Evolutionary conservation across 2,113 vertebrate genomes (phyloP).

Genomic region (Elachura formosa): DNA sequence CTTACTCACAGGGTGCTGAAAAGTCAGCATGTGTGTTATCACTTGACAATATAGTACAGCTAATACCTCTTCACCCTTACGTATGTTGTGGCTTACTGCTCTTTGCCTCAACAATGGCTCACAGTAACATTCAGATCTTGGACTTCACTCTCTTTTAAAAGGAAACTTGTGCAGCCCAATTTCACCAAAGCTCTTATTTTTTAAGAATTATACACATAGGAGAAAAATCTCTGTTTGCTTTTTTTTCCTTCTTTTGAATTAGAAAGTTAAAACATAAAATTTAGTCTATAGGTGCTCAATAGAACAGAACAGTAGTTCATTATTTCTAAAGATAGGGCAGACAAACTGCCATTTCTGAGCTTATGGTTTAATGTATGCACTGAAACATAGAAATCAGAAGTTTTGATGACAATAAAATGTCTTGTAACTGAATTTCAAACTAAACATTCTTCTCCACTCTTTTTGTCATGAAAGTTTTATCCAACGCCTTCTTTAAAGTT

Average conservation of each 20-base stretch:
- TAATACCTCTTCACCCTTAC: neutral
- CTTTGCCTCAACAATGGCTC: neutral
- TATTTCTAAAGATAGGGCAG: neutral
- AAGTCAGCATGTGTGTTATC: conserved; percentile 46
- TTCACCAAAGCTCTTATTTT: neutral
- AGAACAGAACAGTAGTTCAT: neutral
- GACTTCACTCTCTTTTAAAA: neutral
- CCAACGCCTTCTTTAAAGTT: neutral
- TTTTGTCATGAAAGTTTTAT: neutral
- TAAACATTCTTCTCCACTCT: neutral
- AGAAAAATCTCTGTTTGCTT: neutral
- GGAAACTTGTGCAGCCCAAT: neutral
- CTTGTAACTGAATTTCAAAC: neutral
- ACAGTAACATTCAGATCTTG: neutral
- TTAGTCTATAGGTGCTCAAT: neutral
- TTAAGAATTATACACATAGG: neutral
- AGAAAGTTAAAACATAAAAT: neutral
- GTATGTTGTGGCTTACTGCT: neutral
- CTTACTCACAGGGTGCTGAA: conserved; percentile 43
- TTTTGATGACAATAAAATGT: neutral
- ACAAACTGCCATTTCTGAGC: neutral
- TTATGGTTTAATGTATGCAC: neutral
- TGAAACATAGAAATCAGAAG: neutral
- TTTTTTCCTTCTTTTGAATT: neutral
- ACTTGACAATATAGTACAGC: conserved; percentile 41